Percentiles rank a stretch among this genome's conserved stretches.
phyloP scores from a whole-genome alignment of 2,888 invertebrate species.

The Thereva nobilitata region DNA sequence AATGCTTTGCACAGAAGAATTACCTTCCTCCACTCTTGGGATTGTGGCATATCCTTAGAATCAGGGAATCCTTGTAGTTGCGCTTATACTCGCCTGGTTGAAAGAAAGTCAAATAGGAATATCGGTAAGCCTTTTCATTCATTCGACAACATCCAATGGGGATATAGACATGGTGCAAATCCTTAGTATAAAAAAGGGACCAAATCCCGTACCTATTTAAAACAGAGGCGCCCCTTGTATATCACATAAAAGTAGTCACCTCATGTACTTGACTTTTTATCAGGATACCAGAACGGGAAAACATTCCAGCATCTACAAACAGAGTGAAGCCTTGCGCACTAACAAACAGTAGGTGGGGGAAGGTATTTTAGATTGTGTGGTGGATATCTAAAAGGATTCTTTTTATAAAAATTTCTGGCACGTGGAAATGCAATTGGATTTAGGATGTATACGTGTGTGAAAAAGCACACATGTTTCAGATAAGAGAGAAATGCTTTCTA shows the following conservation, averaged over 20 bases:
- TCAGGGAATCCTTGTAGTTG: slow-evolving; percentile 16
- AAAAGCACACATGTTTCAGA: neutral
- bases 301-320: neutral
- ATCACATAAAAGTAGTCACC: slow-evolving; percentile 58
- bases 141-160: too few species aligned
- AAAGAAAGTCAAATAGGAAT: slow-evolving; percentile 57
- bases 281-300: slow-evolving; percentile 44
- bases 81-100: slow-evolving; percentile 50
- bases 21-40: too few species aligned
- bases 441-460: neutral
- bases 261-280: slow-evolving; percentile 54
- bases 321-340: slow-evolving; percentile 21
- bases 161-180: neutral
- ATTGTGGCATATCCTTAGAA: too few species aligned
- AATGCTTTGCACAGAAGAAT: too few species aligned
- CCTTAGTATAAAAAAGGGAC: neutral
- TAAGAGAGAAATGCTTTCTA: slow-evolving; percentile 6
- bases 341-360: too few species aligned
- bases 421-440: neutral
- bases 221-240: slow-evolving; percentile 31
- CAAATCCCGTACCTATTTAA: neutral
- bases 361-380: too few species aligned
- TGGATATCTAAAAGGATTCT: too few species aligned
- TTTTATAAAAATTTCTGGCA: neutral
- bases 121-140: slow-evolving; percentile 50